Evolutionary conservation across 2,797 vertebrate genomes (phyloP).

Genomic region (Pangasius krempfi): DNA sequence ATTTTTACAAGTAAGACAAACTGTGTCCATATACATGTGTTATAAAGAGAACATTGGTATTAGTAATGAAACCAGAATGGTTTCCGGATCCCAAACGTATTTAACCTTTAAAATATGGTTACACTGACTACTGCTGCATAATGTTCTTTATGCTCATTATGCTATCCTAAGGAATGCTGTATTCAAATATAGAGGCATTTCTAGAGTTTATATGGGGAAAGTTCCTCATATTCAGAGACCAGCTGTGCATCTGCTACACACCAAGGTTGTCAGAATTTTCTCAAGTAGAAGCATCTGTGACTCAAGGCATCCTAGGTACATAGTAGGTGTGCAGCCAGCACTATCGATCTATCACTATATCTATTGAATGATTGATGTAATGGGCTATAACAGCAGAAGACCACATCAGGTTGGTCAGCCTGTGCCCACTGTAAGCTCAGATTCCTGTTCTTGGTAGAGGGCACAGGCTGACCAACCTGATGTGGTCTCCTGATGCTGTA

Average conservation of each 20-base stretch:
- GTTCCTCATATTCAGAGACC: background rate
- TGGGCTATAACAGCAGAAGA: background rate
- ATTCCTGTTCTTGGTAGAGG: background rate
- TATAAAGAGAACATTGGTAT: background rate
- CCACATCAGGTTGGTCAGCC: background rate
- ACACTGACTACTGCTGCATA: background rate
- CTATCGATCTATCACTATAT: background rate
- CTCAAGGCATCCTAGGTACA: background rate
- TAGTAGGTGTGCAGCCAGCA: background rate
- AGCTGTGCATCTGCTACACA: background rate
- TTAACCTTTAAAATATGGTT: background rate
- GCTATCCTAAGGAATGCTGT: background rate
- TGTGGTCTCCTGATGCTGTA: background rate
- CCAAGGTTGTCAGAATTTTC: background rate
- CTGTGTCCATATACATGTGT: background rate
- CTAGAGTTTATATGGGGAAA: background rate
- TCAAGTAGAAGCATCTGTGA: background rate
- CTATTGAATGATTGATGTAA: background rate
- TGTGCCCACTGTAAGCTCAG: background rate
- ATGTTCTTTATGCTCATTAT: background rate
- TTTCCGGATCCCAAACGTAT: background rate
- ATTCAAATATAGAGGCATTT: background rate
- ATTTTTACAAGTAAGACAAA: background rate
- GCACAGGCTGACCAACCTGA: no score
- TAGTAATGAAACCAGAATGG: background rate